Percentiles rank a stretch among this genome's conserved stretches.
These are phyloP conservation scores for Anoplius nigerrimus DNA, from an alignment of 2,888 invertebrate species.

Conservation along the genomic window DNA sequence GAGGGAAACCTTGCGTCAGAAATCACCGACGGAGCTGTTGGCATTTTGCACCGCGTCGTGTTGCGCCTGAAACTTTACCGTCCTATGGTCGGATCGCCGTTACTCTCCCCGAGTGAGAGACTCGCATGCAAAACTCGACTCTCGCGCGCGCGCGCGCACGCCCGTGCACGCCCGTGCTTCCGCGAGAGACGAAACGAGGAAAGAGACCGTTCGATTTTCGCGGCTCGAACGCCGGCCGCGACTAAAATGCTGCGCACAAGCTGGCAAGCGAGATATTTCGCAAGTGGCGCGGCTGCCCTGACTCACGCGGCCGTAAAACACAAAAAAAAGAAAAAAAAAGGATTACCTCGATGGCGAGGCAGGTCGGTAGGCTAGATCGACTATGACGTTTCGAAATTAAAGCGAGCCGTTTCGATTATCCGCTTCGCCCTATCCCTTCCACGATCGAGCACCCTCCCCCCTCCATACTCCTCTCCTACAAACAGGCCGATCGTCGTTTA, in stretches of 20 bases:
- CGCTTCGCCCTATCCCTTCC: too few species aligned
- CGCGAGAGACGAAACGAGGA: background rate
- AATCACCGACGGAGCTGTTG: constrained; percentile 56
- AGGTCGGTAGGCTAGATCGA: background rate
- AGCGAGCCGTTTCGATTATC: too few species aligned
- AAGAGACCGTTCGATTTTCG: constrained; percentile 39
- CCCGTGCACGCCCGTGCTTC: background rate
- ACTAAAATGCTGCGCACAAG: constrained; percentile 8
- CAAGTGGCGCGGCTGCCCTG: constrained; percentile 22
- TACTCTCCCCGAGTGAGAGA: constrained; percentile 35
- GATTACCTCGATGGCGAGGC: background rate
- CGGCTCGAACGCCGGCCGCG: constrained; percentile 22
- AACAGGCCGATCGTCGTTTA: background rate
- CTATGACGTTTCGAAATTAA: too few species aligned
- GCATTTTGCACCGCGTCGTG: constrained; percentile 56
- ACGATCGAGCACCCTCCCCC: background rate
- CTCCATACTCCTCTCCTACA: background rate
- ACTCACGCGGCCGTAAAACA: constrained; percentile 18
- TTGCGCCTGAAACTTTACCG: constrained; percentile 55
- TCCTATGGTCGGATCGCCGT: constrained; percentile 38
- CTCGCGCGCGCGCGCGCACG: too few species aligned
- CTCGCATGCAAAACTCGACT: too few species aligned
- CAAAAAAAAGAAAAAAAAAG: background rate
- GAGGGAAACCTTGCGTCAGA: constrained; percentile 58
- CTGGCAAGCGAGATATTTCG: constrained; percentile 26